Evolutionary conservation across 92 coral and sea anemone species (phyloP), one percentile per base, ranked within the genome.

Genomic region (Phenganax marumi): DNA sequence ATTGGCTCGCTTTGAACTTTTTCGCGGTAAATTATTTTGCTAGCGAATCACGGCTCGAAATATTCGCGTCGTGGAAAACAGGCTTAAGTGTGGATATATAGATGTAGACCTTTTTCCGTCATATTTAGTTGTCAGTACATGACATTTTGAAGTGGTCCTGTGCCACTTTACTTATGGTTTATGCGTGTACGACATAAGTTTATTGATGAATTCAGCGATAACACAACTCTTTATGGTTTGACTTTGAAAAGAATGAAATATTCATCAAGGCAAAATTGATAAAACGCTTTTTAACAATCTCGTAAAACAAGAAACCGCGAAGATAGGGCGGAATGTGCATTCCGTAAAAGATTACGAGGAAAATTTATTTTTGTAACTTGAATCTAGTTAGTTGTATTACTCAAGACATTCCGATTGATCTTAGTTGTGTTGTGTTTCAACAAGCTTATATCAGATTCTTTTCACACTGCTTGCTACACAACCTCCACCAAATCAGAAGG

Each of bases 261-360:
- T 66, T 66, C 26, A 66, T 66, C 50, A 66, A 17, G 50, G 72
- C 8, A 24, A 66, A 66, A 66, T n/a, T 66, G 72, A 66, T 66
- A 22, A 66, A 66, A 66, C 48, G 72, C 48, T 66, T 66, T 66
- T 22, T 66, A 19, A 66, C 43, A 66, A 66, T 66, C 72, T 66
- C 43, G 49, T 33, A 12, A 23, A 33, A 66, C 8, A 66, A 24
- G 72, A 13, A 7, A 66, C 72, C 72, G 43, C 43, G 26, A 25
- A 25, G 43, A 12, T 10, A 2, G 72, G 72, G 48, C 49, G 72
- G 48, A 3, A 25, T 12, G 17, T 25, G 10, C 72, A 49, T 33
- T 25, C 14, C 33, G 16, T 33, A 66, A 25, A 25, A 66, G 72
- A 66, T 66, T 66, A 25, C 8, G 13, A 66, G 26, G 72, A 25